phyloP scores from a whole-genome alignment of 2,888 invertebrate species.

The Hirtodrosophila alboralis region DNA sequence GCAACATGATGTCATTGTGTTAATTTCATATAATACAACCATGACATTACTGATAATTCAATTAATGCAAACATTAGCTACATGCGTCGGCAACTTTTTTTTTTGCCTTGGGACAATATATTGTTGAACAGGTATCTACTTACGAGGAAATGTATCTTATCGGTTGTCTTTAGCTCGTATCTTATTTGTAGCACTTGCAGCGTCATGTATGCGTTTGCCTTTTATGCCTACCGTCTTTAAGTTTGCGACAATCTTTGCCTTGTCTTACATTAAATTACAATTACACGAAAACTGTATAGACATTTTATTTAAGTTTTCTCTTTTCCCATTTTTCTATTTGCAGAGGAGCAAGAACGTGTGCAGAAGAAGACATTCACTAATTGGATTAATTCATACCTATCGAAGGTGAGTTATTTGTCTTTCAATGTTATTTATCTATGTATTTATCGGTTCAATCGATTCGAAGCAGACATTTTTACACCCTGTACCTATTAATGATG shows the following conservation, averaged over 20 bases:
- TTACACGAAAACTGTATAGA: constrained; percentile 36
- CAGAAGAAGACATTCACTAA: constrained; percentile 99
- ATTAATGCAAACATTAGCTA: constrained; percentile 66
- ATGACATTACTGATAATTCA: constrained; percentile 69
- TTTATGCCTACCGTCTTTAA: constrained; percentile 23
- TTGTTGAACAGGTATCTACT: constrained; percentile 23
- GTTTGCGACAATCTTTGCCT: constrained; percentile 11
- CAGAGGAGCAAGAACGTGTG: constrained; percentile 99
- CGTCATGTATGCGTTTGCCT: too few species aligned
- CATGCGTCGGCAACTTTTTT: constrained; percentile 26
- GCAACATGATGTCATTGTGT: constrained; percentile 64
- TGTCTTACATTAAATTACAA: constrained; percentile 58
- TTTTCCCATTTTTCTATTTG: constrained; percentile 83
- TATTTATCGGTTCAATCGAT: constrained; percentile 51
- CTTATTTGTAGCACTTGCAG: constrained; percentile 45
- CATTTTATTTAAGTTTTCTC: constrained; percentile 47
- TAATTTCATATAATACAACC: constrained; percentile 27
- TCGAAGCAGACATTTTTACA: constrained; percentile 35
- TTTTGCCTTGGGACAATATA: background rate
- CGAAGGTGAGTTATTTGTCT: constrained; percentile 89
- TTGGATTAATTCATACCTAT: constrained; percentile 99
- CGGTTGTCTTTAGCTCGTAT: constrained; percentile 50
- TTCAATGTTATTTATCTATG: constrained; percentile 27
- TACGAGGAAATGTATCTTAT: constrained; percentile 63
- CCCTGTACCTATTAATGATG: too few species aligned